A percentile compares a stretch with the other conserved stretches of the same genome.
Evolutionary conservation across 2,797 vertebrate species (phyloP).

Genomic region (Helicolenus hilgendorfi): DNA sequence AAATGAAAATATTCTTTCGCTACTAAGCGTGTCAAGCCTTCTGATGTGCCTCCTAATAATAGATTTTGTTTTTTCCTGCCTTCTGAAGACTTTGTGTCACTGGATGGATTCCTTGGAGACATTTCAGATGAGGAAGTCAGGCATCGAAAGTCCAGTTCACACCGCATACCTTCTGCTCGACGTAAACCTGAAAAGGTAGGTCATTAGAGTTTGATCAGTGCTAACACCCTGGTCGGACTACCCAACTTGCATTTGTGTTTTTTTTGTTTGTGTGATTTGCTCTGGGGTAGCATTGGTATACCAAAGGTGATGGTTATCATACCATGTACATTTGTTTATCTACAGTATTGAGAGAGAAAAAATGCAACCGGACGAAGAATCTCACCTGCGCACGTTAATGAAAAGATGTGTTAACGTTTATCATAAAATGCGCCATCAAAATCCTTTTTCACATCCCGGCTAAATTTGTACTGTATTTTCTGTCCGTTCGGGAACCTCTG

Average conservation of each 20-base stretch:
- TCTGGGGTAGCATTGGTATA: neutral
- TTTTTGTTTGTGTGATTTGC: neutral
- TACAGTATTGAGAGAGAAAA: neutral
- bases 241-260: neutral
- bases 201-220: neutral
- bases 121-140: conserved; percentile 88
- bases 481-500: neutral
- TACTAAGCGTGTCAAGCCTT: neutral
- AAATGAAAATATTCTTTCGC: neutral
- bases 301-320: neutral
- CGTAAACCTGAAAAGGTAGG: conserved; percentile 91
- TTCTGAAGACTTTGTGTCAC: conserved; percentile 88
- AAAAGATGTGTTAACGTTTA: neutral
- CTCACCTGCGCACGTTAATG: neutral
- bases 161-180: conserved; percentile 79
- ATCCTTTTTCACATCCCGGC: neutral
- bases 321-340: neutral
- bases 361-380: neutral
- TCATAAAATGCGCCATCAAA: neutral
- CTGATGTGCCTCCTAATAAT: neutral
- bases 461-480: too few species aligned
- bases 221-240: neutral
- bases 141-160: conserved; percentile 87
- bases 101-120: conserved; percentile 89
- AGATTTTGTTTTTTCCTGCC: neutral